Percentiles rank a stretch among this genome's conserved stretches.
Evolutionary conservation across 2,113 vertebrate species (phyloP).

Genomic region (Thamnaconus septentrionalis): DNA sequence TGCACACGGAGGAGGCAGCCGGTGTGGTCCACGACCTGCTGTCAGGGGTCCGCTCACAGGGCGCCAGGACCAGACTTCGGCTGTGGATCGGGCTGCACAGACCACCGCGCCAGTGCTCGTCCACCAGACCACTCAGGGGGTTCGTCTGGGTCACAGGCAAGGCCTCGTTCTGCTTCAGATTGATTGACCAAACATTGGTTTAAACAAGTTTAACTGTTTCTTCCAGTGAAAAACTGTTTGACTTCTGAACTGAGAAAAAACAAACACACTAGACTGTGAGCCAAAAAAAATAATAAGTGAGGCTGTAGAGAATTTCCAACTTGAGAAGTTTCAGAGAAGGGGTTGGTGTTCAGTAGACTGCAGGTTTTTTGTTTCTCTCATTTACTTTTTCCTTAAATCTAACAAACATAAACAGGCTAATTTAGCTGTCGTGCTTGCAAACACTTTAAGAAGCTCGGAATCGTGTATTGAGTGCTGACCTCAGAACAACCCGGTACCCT

Average conservation of each 20-base stretch:
- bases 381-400: too few species aligned
- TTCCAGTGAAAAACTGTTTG: too few species aligned
- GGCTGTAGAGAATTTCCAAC: too few species aligned
- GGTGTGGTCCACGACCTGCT: constrained; percentile 77
- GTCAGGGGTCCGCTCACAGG: constrained; percentile 50
- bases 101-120: constrained; percentile 84
- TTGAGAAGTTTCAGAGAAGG: too few species aligned
- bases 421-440: too few species aligned
- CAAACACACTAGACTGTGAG: too few species aligned
- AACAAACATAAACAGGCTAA: too few species aligned
- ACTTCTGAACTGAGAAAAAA: too few species aligned
- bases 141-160: constrained; percentile 86
- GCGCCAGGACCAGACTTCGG: constrained; percentile 57
- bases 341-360: too few species aligned
- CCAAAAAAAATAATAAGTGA: too few species aligned
- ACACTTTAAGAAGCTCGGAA: not conserved
- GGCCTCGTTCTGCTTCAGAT: constrained; percentile 26
- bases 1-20: constrained; percentile 78
- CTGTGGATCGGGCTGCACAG: constrained; percentile 90
- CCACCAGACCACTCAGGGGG: constrained; percentile 80
- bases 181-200: not conserved
- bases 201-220: too few species aligned
- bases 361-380: too few species aligned
- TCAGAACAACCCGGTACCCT: constrained; percentile 14
- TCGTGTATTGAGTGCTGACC: not conserved